Evolutionary conservation across 2,113 vertebrate species (phyloP).

Genomic region (Ammodytes marinus): DNA sequence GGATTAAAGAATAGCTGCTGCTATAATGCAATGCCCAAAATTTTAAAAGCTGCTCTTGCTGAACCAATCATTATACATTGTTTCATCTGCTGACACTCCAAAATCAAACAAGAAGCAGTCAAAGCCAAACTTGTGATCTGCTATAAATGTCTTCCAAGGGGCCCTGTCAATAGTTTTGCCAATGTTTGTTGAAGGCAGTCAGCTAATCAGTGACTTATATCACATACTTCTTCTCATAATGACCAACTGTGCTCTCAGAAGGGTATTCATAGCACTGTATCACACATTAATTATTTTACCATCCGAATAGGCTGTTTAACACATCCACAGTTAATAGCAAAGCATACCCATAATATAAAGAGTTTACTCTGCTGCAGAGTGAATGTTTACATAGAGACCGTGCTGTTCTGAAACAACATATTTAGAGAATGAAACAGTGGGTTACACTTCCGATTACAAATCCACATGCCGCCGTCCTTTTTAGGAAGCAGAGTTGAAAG

Average conservation of each 20-base stretch:
- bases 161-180: background rate
- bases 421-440: background rate
- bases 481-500: background rate
- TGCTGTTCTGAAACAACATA: background rate
- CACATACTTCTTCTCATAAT: constrained; percentile 1
- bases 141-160: background rate
- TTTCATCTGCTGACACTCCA: background rate
- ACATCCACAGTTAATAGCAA: constrained; percentile 31
- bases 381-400: background rate
- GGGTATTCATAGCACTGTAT: background rate
- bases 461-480: constrained; percentile 15
- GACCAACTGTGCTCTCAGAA: constrained; percentile 9
- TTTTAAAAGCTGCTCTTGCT: background rate
- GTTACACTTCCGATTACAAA: constrained; percentile 12
- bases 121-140: background rate
- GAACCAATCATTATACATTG: background rate
- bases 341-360: background rate
- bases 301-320: constrained; percentile 6
- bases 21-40: background rate
- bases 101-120: background rate
- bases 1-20: too few species aligned
- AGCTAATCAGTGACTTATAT: constrained; percentile 17
- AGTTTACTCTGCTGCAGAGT: background rate
- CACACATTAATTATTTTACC: constrained; percentile 28
- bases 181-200: background rate